phyloP scores from a whole-genome alignment of 1,140 invertebrate species.

The Cyclargus thomasi region DNA sequence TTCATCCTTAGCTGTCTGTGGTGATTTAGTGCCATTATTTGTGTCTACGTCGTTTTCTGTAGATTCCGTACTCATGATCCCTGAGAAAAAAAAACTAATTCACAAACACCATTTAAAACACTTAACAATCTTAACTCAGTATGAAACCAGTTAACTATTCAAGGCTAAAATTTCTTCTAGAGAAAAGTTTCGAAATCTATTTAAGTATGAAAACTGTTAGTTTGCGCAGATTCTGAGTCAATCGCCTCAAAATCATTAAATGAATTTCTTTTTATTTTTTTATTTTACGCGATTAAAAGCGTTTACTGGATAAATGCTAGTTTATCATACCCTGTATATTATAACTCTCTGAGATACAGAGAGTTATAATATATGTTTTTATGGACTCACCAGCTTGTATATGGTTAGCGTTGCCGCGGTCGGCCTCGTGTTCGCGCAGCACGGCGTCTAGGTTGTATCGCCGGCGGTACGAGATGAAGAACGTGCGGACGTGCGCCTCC shows the following conservation, averaged over 20 bases:
- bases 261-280: no score
- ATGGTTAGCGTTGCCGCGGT: slow-evolving; percentile 55
- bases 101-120: not conserved
- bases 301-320: no score
- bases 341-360: no score
- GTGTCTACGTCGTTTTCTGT: slow-evolving; percentile 47
- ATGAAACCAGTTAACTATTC: no score
- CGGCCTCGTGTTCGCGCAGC: slow-evolving; percentile 88
- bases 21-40: slow-evolving; percentile 45
- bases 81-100: slow-evolving; percentile 27
- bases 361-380: not conserved
- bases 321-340: no score
- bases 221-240: no score
- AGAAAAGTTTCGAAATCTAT: no score
- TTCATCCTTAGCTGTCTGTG: slow-evolving; percentile 53
- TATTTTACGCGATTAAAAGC: no score
- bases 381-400: slow-evolving; percentile 48
- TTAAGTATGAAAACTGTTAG: no score
- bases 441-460: slow-evolving; percentile 94
- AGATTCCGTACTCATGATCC: slow-evolving; percentile 53
- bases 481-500: slow-evolving; percentile 91
- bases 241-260: no score
- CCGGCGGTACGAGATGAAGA: slow-evolving; percentile 92
- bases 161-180: no score
- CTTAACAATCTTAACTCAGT: no score